These are phyloP conservation scores for Vulpes ferrilata DNA, from an alignment of 2,113 vertebrate genomes.

Conservation along the genomic window DNA sequence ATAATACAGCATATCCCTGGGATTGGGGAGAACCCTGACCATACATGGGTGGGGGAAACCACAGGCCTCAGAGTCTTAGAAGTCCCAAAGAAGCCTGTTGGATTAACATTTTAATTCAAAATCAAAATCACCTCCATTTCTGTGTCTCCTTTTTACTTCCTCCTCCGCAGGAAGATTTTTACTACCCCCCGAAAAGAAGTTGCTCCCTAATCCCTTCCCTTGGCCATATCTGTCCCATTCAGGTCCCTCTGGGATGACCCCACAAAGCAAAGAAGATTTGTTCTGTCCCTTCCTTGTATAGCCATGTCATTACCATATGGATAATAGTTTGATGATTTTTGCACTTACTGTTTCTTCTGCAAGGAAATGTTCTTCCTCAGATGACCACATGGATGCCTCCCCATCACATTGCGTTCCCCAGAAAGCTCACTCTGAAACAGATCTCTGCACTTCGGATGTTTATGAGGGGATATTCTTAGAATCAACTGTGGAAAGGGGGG, in stretches of 20 bases:
- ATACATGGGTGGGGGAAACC: not conserved
- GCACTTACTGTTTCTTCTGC: not conserved
- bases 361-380: not conserved
- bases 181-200: not conserved
- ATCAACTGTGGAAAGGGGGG: not conserved
- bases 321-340: not conserved
- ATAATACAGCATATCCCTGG: not conserved
- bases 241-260: not conserved
- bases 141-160: not conserved
- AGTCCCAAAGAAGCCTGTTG: not conserved
- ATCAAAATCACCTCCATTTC: not conserved
- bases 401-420: not conserved
- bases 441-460: not conserved
- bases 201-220: not conserved
- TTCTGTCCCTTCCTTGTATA: not conserved
- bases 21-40: not conserved
- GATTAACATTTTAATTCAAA: not conserved
- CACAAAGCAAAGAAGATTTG: not conserved
- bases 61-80: not conserved
- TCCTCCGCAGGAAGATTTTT: not conserved
- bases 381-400: not conserved
- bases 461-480: not conserved
- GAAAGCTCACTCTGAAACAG: not conserved
- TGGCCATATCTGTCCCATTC: not conserved
- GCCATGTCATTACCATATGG: not conserved